Conservation (phyloP, 2,797 vertebrate genomes). For the Remorina albescens region DNA sequence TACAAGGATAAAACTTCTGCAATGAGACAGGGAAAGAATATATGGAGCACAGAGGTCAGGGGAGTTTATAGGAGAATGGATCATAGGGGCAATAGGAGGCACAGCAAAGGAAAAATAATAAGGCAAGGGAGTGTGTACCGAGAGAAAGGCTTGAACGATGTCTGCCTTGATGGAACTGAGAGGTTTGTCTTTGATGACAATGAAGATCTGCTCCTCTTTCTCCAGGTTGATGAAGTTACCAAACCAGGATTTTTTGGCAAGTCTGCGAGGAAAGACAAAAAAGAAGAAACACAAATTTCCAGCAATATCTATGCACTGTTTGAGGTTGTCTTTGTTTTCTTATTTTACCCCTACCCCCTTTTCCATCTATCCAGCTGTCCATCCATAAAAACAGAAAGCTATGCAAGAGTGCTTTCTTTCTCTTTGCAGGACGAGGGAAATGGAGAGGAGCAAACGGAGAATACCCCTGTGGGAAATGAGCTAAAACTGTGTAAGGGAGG, state of each 20-base stretch:
- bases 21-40: neutral
- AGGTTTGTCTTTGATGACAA: constrained; percentile 97
- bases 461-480: constrained; percentile 57
- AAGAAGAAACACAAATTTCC: neutral
- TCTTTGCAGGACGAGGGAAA: constrained; percentile 35
- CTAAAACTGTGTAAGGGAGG: constrained; percentile 49
- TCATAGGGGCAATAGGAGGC: neutral
- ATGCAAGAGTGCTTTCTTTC: neutral
- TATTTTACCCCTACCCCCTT: constrained; percentile 6
- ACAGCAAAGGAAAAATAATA: neutral
- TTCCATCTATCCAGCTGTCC: constrained; percentile 8
- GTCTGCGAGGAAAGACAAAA: constrained; percentile 80
- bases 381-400: constrained; percentile 18
- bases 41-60: neutral
- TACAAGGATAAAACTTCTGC: constrained; percentile 6
- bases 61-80: constrained; percentile 3
- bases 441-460: constrained; percentile 37
- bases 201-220: constrained; percentile 99
- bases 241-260: constrained; percentile 99
- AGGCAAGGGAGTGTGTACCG: constrained; percentile 79
- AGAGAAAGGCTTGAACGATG: constrained; percentile 98
- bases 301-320: constrained; percentile 4
- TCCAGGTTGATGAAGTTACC: constrained; percentile 99
- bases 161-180: constrained; percentile 99
- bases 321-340: neutral